A percentile compares a stretch with the other conserved stretches of the same genome.
phyloP scores from a whole-genome alignment of 2,113 vertebrate species.

The Emydura subglobosa region DNA sequence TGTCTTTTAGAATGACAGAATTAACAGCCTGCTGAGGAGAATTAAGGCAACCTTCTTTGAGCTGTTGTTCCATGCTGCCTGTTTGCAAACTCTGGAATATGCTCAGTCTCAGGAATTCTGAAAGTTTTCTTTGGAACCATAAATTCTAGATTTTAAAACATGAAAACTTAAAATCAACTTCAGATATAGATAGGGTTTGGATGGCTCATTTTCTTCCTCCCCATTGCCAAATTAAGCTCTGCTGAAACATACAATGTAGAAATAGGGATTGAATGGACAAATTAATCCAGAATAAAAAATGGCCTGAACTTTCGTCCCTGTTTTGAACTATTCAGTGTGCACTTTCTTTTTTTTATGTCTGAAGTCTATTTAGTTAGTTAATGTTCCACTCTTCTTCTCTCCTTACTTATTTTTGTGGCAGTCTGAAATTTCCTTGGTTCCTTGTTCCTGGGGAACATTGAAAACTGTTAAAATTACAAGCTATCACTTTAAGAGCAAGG shows the following conservation, averaged over 20 bases:
- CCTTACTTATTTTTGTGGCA: background rate
- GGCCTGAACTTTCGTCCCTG: rapidly evolving
- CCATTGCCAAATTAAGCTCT: background rate
- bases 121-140: background rate
- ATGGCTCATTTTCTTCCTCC: background rate
- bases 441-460: background rate
- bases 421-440: background rate
- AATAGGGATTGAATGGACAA: background rate
- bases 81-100: background rate
- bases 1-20: background rate
- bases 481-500: background rate
- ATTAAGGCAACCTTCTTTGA: background rate
- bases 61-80: slow-evolving; percentile 3
- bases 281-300: background rate
- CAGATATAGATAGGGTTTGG: background rate
- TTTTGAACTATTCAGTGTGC: rapidly evolving
- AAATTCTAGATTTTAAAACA: slow-evolving; percentile 22
- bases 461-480: background rate
- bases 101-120: background rate
- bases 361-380: background rate
- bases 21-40: background rate
- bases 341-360: background rate
- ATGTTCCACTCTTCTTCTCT: background rate
- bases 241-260: background rate
- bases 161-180: background rate